Evolutionary conservation across 1,140 invertebrate species (phyloP).

Genomic region (Neoseiulus cucumeris): DNA sequence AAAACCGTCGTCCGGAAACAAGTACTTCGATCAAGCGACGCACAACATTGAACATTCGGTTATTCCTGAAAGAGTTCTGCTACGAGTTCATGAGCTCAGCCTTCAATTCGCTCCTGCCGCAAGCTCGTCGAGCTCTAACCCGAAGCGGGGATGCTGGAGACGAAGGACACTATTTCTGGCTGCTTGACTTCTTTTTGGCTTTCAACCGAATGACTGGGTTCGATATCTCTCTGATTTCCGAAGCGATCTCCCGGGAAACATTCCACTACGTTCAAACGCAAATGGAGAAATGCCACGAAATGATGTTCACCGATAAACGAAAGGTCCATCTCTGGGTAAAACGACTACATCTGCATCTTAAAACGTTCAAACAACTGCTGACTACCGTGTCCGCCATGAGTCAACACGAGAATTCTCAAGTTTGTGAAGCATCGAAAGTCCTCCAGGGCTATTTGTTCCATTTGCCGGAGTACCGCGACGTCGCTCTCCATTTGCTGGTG

Average conservation of each 20-base stretch:
- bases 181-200: conserved; percentile 87
- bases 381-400: conserved; percentile 61
- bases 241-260: conserved; percentile 64
- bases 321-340: conserved; percentile 58
- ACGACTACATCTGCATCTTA: conserved; percentile 51
- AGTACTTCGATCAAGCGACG: conserved; percentile 30
- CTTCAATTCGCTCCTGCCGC: conserved; percentile 74
- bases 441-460: conserved; percentile 85
- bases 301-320: conserved; percentile 65
- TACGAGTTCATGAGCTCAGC: conserved; percentile 70
- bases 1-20: conserved; percentile 41
- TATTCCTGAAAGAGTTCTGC: conserved; percentile 84
- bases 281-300: conserved; percentile 69
- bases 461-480: conserved; percentile 76
- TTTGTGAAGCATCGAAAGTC: conserved; percentile 40
- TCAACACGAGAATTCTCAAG: conserved; percentile 26
- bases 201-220: conserved; percentile 70
- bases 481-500: conserved; percentile 53
- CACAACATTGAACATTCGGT: conserved; percentile 54
- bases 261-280: conserved; percentile 85
- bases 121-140: conserved; percentile 17
- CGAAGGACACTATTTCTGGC: conserved; percentile 82
- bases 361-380: conserved; percentile 41
- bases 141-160: conserved; percentile 35
- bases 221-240: conserved; percentile 65